phyloP scores from a whole-genome alignment of 1,140 invertebrate species.

The Watersipora subatra region DNA sequence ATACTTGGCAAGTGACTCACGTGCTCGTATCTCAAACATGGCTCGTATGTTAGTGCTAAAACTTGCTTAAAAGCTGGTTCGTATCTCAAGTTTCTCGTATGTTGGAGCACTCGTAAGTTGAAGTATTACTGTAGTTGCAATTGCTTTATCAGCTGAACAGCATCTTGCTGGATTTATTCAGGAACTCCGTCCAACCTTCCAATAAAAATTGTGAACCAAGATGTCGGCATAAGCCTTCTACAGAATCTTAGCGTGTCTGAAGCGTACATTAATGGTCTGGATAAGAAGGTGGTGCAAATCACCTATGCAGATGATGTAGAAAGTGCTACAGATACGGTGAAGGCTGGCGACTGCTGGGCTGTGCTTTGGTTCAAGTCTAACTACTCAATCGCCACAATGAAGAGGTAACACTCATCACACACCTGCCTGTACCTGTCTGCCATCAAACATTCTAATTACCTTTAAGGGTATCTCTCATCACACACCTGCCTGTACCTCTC shows the following conservation, averaged over 20 bases:
- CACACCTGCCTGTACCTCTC: too few species aligned
- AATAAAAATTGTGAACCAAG: constrained; percentile 58
- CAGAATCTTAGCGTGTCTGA: neutral
- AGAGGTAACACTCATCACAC: constrained; percentile 32
- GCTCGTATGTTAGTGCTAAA: too few species aligned
- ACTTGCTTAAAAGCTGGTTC: too few species aligned
- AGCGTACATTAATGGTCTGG: neutral
- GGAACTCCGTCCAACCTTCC: constrained; percentile 57
- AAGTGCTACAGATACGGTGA: constrained; percentile 56
- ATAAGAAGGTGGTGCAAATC: neutral
- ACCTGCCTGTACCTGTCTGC: too few species aligned
- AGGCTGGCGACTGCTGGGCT: constrained; percentile 66
- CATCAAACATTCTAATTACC: too few species aligned
- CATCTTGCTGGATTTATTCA: neutral
- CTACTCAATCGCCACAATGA: constrained; percentile 64
- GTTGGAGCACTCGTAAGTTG: too few species aligned
- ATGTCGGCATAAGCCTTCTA: constrained; percentile 13
- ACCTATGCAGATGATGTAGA: constrained; percentile 38
- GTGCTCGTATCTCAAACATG: too few species aligned
- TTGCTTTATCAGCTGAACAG: too few species aligned
- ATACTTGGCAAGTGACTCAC: too few species aligned
- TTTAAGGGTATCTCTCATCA: too few species aligned
- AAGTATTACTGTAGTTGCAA: too few species aligned
- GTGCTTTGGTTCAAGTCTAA: constrained; percentile 69
- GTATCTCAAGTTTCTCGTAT: too few species aligned